These are phyloP conservation scores for Egretta garzetta DNA, from an alignment of 2,113 vertebrate species.

Conservation along the genomic window DNA sequence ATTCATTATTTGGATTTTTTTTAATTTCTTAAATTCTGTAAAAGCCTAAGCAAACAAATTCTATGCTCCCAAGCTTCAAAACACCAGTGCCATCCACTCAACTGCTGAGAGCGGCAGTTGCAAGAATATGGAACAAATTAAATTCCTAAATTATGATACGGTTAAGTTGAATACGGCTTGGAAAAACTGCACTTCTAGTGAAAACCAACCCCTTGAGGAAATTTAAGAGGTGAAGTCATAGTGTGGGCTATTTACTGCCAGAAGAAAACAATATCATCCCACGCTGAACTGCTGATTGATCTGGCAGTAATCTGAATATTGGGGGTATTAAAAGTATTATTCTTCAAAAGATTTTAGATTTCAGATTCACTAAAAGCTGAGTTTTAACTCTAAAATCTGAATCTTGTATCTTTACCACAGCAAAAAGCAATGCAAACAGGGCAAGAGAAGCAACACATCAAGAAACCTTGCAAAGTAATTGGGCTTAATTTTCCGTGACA, in stretches of 20 bases:
- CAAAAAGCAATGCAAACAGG: neutral
- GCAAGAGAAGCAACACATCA: neutral
- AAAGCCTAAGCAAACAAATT: neutral
- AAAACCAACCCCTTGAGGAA: slow-evolving; percentile 42
- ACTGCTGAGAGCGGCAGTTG: neutral
- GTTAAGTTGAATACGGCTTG: slow-evolving; percentile 21
- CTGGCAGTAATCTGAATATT: neutral
- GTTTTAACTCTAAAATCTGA: neutral
- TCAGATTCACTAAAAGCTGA: neutral
- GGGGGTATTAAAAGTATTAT: neutral
- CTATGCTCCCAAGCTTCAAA: neutral
- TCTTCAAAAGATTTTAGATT: neutral
- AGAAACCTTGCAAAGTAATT: neutral
- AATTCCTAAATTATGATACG: slow-evolving; percentile 34
- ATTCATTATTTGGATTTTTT: neutral
- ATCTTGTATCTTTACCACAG: neutral
- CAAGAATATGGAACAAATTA: slow-evolving; percentile 33
- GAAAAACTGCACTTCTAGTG: slow-evolving; percentile 27
- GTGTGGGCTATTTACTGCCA: neutral
- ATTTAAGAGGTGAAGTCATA: slow-evolving; percentile 55
- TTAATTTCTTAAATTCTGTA: neutral
- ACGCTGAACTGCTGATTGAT: slow-evolving; percentile 3
- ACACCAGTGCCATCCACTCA: neutral
- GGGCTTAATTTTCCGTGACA: neutral
- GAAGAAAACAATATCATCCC: neutral